A percentile compares a stretch with the other conserved stretches of the same genome.
Evolutionary conservation across 2,113 vertebrate genomes (phyloP).

Genomic region (cattle (Bos taurus)): ARS-UCD2.0 NC_037351.1:11848001-11848500

Average conservation of each 20-base stretch:
- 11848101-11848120: background rate
- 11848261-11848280: background rate
- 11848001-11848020: background rate
- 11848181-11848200: background rate
- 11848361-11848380: background rate
- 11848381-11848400: background rate
- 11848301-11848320: slow-evolving; percentile 47
- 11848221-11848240: background rate
- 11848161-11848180: background rate
- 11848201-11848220: slow-evolving; percentile 17
- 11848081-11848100: slow-evolving; percentile 2
- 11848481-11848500: background rate
- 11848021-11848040: background rate
- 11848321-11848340: slow-evolving; percentile 36
- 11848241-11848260: background rate
- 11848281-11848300: slow-evolving; percentile 23
- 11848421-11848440: background rate
- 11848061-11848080: background rate
- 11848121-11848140: background rate
- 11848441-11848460: background rate
- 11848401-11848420: background rate
- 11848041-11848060: background rate
- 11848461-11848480: background rate
- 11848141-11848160: background rate
- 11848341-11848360: background rate